Evolutionary conservation across 2,113 vertebrate genomes (phyloP), one percentile per base, ranked within the genome.

Genomic region (Marmota monax): DNA sequence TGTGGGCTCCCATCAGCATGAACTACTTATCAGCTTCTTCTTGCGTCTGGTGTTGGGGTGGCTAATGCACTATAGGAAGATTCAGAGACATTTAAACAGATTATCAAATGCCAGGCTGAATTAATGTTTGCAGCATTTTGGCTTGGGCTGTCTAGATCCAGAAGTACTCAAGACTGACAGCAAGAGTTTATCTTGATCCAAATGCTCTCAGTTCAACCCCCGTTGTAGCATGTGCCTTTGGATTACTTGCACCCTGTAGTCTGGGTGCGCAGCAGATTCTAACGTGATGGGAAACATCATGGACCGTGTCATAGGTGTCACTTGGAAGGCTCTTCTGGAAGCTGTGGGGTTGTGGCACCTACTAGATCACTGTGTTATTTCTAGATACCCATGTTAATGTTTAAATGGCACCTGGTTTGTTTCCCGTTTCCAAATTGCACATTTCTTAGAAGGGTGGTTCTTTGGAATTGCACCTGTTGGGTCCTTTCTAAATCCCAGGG

Each of bases 51-150:
- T 16, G 7, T 93, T 96, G 51, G 3, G 34, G 82, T 93, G 73
- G 93, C 96, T 98, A 88, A 97, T 96, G 92, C 51, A 92, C 93
- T 94, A 42, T 80, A 69, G 25, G 65, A 90, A 94, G 85, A 74
- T 90, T 97, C 90, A 91, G 95, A 96, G 93, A 74, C 95, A 88
- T 97, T 97, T 97, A 96, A 93, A 95, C 90, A 90, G 95, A 97
- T 61, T 65, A 94, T 86, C 79, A 39, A 92, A 88, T 83, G 94
- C 67, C 85, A 72, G 11, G 11, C 56, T 82, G 94, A 96, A 92
- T 93, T 94, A 94, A 96, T 80, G 73, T 95, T 93, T 95, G 82
- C 69, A 88, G 96, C 91, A 76, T 94, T 78, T 92, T 96, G 95
- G 92, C 87, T 65, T 85, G 72, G 78, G 76, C 74, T 84, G 20